Evolutionary conservation across 2,888 invertebrate genomes (phyloP), one percentile per base, ranked within the genome.

Genomic region (Phytoseiulus persimilis): DNA sequence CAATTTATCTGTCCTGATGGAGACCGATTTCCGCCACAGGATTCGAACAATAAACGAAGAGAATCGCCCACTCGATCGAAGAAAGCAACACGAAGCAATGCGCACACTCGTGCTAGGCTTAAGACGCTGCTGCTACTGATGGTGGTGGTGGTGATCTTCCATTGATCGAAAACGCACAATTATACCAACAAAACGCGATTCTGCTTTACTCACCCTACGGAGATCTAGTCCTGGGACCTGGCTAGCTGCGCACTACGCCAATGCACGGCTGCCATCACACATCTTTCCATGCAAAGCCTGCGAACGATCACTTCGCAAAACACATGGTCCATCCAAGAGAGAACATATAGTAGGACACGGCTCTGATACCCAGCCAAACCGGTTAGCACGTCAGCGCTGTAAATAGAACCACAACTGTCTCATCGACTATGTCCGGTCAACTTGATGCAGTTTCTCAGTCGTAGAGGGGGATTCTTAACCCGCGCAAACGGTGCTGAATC

Each of bases 181-280:
- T 65, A 3, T 65, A 65, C 18, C 65, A 28, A 65, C 65, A 65
- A 65, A 65, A 65, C 65, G 65, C 1, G 18, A 65, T 65, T 65
- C 18, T 18, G 18, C 65, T 3, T 14, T 23, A 65, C 65, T 65
- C 65, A 65, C 65, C 65, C 65, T 3, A 14, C 65, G 28, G 65
- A 65, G 65, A 65, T 65, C 65, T 65, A 65, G 28, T 65, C 65
- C 65, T 28, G 65, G 18, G 65, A 65, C 65, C 65, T 65, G 65
- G 65, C 65, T 11, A 65, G 87, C 32, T 87, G 87, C 39, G 87
- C 87, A 45, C 32, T 87, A 33, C 32, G 18, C 87, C 87, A n/a
- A n/a, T 45, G 87, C 87, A 45, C 87, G 87, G 39, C 87, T 87
- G 87, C 87, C 87, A 87, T 87, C 87, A 87, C 87, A 87, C 87